Evolutionary conservation across 2,113 vertebrate species (phyloP).

Genomic region (Anser cygnoides): DNA sequence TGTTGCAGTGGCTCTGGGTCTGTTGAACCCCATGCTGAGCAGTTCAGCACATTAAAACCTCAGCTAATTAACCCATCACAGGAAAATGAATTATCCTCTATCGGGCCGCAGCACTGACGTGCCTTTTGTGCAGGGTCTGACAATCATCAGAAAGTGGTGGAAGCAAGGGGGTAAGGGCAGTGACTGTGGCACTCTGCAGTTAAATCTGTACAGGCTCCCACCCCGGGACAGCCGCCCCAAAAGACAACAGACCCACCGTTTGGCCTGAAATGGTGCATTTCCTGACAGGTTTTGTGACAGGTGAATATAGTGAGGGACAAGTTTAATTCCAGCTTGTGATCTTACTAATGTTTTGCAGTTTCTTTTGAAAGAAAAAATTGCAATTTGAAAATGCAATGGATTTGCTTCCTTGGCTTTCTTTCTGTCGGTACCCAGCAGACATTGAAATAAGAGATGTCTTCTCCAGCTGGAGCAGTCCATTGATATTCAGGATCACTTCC

Average conservation of each 20-base stretch:
- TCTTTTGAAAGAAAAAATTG: neutral
- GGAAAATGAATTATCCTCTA: neutral
- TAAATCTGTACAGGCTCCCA: neutral
- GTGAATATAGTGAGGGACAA: neutral
- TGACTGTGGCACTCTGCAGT: fast-evolving
- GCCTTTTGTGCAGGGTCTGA: neutral
- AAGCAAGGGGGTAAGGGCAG: neutral
- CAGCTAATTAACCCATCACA: neutral
- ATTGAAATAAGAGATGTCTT: neutral
- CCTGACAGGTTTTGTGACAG: neutral
- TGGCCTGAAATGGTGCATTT: neutral
- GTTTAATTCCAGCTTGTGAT: neutral
- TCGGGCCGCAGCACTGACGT: neutral
- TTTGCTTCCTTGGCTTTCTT: neutral
- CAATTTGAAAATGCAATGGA: neutral
- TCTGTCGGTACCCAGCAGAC: neutral
- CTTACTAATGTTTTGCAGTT: neutral
- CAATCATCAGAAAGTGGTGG: neutral
- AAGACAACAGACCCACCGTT: neutral
- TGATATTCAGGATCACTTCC: neutral
- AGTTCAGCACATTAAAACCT: neutral
- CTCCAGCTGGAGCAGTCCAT: neutral
- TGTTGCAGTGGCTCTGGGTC: neutral
- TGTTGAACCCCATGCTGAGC: neutral
- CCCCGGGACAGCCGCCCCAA: neutral